These are phyloP conservation scores for Caenorhabditis sp. DNA, from an alignment of 2,888 invertebrate genomes.

Conservation along the genomic window DNA sequence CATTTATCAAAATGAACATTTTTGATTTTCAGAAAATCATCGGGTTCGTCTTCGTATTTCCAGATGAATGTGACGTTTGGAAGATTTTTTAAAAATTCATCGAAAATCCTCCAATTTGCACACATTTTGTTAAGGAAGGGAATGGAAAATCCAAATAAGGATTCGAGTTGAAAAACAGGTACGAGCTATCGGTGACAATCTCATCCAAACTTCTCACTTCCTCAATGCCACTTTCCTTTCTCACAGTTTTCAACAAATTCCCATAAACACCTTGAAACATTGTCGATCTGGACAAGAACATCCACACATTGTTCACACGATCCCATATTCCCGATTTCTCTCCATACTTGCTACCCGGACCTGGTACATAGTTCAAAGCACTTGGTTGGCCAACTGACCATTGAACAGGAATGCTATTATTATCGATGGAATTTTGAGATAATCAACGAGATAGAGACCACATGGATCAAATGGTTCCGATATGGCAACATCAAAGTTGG, in stretches of 20 bases:
- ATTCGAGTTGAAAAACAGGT: slow-evolving; percentile 28
- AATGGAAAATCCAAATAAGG: slow-evolving; percentile 32
- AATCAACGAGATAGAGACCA: slow-evolving; percentile 28
- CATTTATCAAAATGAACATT: slow-evolving; percentile 3
- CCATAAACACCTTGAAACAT: slow-evolving; percentile 26
- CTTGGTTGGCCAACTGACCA: slow-evolving; percentile 23
- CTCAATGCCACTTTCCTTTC: slow-evolving; percentile 7
- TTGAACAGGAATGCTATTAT: slow-evolving; percentile 24
- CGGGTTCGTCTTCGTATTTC: slow-evolving; percentile 13
- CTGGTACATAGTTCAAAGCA: slow-evolving; percentile 17
- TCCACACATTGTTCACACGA: slow-evolving; percentile 24
- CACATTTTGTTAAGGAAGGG: slow-evolving; percentile 22
- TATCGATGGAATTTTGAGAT: slow-evolving; percentile 14
- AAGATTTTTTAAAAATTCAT: no score
- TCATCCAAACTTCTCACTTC: slow-evolving; percentile 6
- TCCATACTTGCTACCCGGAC: slow-evolving; percentile 21
- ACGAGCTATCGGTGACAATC: slow-evolving; percentile 15
- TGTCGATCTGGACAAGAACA: slow-evolving; percentile 18
- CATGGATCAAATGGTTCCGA: slow-evolving; percentile 31
- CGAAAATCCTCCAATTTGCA: slow-evolving; percentile 31
- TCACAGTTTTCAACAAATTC: slow-evolving; percentile 16
- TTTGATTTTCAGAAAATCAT: not conserved
- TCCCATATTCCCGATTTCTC: slow-evolving; percentile 15
- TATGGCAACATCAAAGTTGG: slow-evolving; percentile 20
- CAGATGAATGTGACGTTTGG: slow-evolving; percentile 14